phyloP scores from a whole-genome alignment of 2,888 invertebrate genomes.

The Hypomecis punctinalis region DNA sequence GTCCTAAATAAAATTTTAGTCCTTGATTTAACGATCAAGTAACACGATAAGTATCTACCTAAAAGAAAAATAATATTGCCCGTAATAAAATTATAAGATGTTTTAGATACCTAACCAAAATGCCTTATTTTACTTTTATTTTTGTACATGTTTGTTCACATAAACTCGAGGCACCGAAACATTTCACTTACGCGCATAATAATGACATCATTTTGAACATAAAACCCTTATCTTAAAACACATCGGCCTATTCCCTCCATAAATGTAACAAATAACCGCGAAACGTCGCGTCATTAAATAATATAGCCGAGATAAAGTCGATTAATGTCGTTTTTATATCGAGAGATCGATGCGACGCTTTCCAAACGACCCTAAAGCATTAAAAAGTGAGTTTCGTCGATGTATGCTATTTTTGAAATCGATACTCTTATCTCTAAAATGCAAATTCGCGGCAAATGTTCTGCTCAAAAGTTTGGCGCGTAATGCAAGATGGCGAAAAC shows the following conservation, averaged over 20 bases:
- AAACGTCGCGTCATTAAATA: constrained; percentile 83
- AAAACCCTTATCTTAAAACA: constrained; percentile 71
- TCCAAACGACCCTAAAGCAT: constrained; percentile 69
- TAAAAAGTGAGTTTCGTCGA: constrained; percentile 66
- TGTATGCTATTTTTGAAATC: constrained; percentile 73
- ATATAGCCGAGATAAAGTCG: constrained; percentile 81
- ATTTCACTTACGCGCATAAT: constrained; percentile 64
- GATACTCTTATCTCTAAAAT: constrained; percentile 55
- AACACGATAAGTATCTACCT: no score
- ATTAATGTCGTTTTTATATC: constrained; percentile 83
- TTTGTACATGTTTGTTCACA: background rate
- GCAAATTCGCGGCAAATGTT: background rate
- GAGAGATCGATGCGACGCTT: constrained; percentile 65
- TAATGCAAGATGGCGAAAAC: no score
- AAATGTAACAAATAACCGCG: constrained; percentile 82
- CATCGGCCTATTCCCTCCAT: constrained; percentile 70
- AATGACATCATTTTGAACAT: constrained; percentile 56
- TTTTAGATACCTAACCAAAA: no score
- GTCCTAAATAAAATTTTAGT: no score
- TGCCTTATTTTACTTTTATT: background rate
- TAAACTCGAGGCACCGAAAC: constrained; percentile 40
- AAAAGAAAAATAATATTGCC: no score
- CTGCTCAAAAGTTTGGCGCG: no score
- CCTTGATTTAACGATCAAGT: no score
- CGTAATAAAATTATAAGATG: no score